phyloP scores from a whole-genome alignment of 2,113 vertebrate species.

The Rynchops niger region DNA sequence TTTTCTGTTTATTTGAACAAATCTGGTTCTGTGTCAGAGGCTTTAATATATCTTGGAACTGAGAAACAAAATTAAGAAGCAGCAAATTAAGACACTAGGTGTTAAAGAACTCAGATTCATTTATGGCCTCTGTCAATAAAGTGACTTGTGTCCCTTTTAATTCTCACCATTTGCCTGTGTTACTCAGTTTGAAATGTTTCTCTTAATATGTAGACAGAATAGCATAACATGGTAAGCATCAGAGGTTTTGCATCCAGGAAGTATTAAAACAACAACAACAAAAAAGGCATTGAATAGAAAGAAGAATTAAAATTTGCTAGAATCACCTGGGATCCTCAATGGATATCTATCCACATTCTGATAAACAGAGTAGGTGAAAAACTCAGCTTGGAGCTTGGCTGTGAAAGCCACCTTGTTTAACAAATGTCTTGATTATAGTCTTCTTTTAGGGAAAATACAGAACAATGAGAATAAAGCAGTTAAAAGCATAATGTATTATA shows the following conservation, averaged over 20 bases:
- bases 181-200: neutral
- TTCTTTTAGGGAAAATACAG: neutral
- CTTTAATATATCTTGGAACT: neutral
- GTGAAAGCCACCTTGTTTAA: neutral
- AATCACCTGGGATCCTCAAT: neutral
- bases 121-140: neutral
- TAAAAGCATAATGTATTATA: neutral
- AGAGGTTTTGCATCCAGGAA: neutral
- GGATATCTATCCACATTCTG: neutral
- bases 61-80: neutral
- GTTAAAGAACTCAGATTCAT: neutral
- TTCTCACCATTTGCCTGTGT: neutral
- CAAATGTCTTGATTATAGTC: neutral
- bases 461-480: neutral
- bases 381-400: neutral
- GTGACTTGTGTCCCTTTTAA: neutral
- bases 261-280: neutral
- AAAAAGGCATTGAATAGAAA: neutral
- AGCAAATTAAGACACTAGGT: fast-evolving
- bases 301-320: neutral
- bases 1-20: neutral
- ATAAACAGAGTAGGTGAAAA: neutral
- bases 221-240: neutral
- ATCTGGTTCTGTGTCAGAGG: neutral
- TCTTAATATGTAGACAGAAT: neutral